Base-by-base conservation (phyloP, 1,140 invertebrate genomes). In the Macrostomum lignano region DNA sequence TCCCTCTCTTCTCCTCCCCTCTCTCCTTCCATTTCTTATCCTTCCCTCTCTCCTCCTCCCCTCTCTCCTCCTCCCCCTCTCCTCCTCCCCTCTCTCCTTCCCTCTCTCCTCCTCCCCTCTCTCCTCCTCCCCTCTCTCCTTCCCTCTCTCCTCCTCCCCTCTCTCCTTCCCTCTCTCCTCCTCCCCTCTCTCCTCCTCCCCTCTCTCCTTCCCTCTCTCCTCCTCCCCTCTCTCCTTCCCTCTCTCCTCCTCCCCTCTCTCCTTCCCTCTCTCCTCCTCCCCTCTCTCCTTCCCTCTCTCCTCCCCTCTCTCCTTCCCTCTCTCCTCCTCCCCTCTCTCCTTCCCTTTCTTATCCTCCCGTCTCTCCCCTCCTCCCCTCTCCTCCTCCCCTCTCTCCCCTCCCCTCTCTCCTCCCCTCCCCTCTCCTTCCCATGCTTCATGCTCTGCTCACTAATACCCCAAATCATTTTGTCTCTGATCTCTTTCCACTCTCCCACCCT, bases 261-360 rank as follows among this genome's bases (percentile, higher is more conserved):
- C 9, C 26, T 9, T 9, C 9, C n/a, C n/a, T 24, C n/a, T n/a
- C 23, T 9, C 9, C 9, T 9, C 9, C n/a, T 24, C n/a, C 23
- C 23, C 23, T n/a, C n/a, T 24, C n/a, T 24, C n/a, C 23, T 24
- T 9, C 23, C 23, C 9, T n/a, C 23, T n/a, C 9, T 9, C 26
- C 9, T 17, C 26, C 9, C 19, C 19, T 28, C 26, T 28, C 26
- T 28, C 9, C 9, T 17, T 17, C 26, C 9, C 19, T 9, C 19
- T 28, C 26, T 24, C 23, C 23, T 24, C 23, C n/a, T 24, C 26
- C 19, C 26, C 26, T 9, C 9, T 28, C 9, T 17, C 9, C 26
- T 17, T 7, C 26, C 9, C 26, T 28, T 17, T 17, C 19, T 17
- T 9, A 14, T 28, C 26, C 19, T 3, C 26, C 9, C 9, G 7